Conservation (phyloP, 2,888 invertebrate species). For the Nymphalis c-album region DNA sequence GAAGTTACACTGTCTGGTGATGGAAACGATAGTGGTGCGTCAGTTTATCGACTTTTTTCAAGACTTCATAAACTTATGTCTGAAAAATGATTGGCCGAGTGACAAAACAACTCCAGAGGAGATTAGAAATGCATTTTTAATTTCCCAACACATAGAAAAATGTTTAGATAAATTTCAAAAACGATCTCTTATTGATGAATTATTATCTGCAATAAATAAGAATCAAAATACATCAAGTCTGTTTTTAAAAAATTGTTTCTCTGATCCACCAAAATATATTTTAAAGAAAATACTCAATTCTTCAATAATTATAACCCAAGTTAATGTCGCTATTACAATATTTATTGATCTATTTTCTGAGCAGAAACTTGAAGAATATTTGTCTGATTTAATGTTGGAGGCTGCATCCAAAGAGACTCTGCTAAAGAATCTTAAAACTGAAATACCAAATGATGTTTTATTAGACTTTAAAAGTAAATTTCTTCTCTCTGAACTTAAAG, state of each 20-base stretch:
- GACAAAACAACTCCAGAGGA: slow-evolving; percentile 66
- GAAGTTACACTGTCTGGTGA: slow-evolving; percentile 62
- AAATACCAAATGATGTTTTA: slow-evolving; percentile 55
- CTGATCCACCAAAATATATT: slow-evolving; percentile 64
- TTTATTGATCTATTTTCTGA: slow-evolving; percentile 62
- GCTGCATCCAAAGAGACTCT: slow-evolving; percentile 66
- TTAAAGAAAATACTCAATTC: slow-evolving; percentile 67
- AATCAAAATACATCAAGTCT: slow-evolving; percentile 48
- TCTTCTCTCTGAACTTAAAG: slow-evolving; percentile 52
- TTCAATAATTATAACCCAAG: slow-evolving; percentile 50
- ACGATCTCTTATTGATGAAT: slow-evolving; percentile 64
- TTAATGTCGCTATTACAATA: slow-evolving; percentile 59
- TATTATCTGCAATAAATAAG: slow-evolving; percentile 55
- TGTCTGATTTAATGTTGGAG: slow-evolving; percentile 66
- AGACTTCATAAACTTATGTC: slow-evolving; percentile 75
- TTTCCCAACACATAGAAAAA: slow-evolving; percentile 79
- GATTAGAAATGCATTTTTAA: slow-evolving; percentile 77
- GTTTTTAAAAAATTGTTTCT: slow-evolving; percentile 57
- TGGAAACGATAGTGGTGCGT: slow-evolving; percentile 68
- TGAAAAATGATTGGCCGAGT: slow-evolving; percentile 72
- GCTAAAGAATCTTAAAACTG: slow-evolving; percentile 50
- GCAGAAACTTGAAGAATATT: slow-evolving; percentile 55
- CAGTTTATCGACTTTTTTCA: slow-evolving; percentile 78
- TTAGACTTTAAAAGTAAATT: slow-evolving; percentile 60
- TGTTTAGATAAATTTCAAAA: slow-evolving; percentile 72